Conservation (phyloP, 2,888 invertebrate species). For the Nomada flava region DNA sequence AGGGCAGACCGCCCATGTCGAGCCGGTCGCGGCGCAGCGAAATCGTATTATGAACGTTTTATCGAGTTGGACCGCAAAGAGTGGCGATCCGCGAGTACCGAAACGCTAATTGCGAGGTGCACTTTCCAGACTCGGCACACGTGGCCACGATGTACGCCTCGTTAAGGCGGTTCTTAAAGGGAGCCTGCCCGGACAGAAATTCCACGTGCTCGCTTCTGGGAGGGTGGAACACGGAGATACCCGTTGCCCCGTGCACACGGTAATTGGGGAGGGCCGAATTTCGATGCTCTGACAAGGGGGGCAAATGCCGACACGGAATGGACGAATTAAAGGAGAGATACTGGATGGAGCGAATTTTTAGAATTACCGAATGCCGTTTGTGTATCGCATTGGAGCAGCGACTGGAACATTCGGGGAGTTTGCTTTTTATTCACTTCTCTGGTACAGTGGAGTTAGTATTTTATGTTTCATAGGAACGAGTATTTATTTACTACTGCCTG, state of each 20-base stretch:
- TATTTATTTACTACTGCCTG: too few relatives aligned
- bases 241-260: constrained; percentile 1
- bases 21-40: constrained; percentile 43
- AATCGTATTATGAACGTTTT: constrained; percentile 76
- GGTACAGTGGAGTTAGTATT: too few relatives aligned
- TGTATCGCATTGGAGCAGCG: neutral
- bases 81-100: constrained; percentile 74
- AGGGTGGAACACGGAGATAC: constrained; percentile 19
- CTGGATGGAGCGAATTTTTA: constrained; percentile 13
- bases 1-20: constrained; percentile 76
- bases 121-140: constrained; percentile 49
- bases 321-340: constrained; percentile 5
- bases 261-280: constrained; percentile 28
- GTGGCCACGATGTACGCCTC: constrained; percentile 63
- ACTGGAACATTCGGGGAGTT: neutral
- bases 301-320: neutral
- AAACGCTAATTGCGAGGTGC: constrained; percentile 72
- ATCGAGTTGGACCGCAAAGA: constrained; percentile 68
- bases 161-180: constrained; percentile 65
- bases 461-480: too few relatives aligned
- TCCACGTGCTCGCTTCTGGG: constrained; percentile 37
- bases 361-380: neutral
- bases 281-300: neutral
- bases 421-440: too few relatives aligned
- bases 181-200: constrained; percentile 55